Conservation (phyloP, 2,888 invertebrate genomes). For the Diaphora mendica region DNA sequence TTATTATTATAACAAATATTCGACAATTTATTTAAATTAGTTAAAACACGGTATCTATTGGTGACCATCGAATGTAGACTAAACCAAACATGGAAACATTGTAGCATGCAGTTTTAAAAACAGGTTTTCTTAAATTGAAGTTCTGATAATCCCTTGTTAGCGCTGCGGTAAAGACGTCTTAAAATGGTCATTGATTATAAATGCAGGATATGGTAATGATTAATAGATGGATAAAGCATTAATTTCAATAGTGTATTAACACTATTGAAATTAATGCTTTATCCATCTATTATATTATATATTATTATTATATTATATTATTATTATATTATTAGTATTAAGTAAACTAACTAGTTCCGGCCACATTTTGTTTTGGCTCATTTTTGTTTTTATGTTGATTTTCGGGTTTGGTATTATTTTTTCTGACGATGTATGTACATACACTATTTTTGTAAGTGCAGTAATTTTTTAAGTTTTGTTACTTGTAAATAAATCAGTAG, state of each 20-base stretch:
- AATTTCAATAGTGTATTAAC: too few relatives aligned
- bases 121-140: slow-evolving; percentile 28
- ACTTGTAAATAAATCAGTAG: background rate
- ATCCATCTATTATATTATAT: background rate
- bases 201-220: background rate
- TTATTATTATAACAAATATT: slow-evolving; percentile 49
- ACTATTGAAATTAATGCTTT: background rate
- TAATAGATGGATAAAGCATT: background rate
- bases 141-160: slow-evolving; percentile 39
- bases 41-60: slow-evolving; percentile 44
- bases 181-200: slow-evolving; percentile 8
- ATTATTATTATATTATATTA: too few relatives aligned
- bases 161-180: background rate
- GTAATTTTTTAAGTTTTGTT: background rate
- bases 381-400: background rate
- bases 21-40: slow-evolving; percentile 55
- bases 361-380: background rate
- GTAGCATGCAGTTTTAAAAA: slow-evolving; percentile 40
- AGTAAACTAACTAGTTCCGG: background rate
- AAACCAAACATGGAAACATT: slow-evolving; percentile 45
- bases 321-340: too few relatives aligned
- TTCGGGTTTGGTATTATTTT: background rate
- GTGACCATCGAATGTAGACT: slow-evolving; percentile 48
- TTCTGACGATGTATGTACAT: background rate
- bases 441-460: background rate